Conservation (phyloP, 2,888 invertebrate species). For the Acleris cristana region DNA sequence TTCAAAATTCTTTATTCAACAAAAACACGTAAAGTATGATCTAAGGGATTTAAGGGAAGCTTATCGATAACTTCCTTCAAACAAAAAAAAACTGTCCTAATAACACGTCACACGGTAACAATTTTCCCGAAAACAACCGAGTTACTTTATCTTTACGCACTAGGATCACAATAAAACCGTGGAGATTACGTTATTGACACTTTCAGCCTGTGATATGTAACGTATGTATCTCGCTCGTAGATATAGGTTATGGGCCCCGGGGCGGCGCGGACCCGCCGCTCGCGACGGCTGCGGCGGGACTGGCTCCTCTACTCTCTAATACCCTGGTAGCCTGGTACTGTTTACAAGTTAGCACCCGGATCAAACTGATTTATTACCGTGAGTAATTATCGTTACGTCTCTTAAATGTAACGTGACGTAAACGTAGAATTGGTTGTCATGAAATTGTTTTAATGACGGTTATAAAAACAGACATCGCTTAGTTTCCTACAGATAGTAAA, state of each 20-base stretch:
- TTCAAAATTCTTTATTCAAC: no score
- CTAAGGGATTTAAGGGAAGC: no score
- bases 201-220: constrained; percentile 8
- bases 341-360: constrained; percentile 9
- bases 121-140: background rate
- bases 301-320: constrained; percentile 45
- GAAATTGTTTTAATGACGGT: background rate
- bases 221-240: background rate
- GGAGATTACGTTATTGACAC: constrained; percentile 29
- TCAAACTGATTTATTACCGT: constrained; percentile 28
- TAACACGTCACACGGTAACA: no score
- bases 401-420: constrained; percentile 26
- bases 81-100: no score
- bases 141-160: background rate
- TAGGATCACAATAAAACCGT: constrained; percentile 1
- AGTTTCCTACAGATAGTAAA: no score
- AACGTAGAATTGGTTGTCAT: constrained; percentile 2
- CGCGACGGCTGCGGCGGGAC: constrained; percentile 79
- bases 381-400: constrained; percentile 24
- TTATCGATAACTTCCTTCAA: no score
- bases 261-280: constrained; percentile 62
- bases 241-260: constrained; percentile 6
- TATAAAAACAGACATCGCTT: background rate
- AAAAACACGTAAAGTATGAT: no score
- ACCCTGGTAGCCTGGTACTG: constrained; percentile 21